Evolutionary conservation across 1,140 invertebrate species (phyloP).

Genomic region (Geopemphigus sp.): DNA sequence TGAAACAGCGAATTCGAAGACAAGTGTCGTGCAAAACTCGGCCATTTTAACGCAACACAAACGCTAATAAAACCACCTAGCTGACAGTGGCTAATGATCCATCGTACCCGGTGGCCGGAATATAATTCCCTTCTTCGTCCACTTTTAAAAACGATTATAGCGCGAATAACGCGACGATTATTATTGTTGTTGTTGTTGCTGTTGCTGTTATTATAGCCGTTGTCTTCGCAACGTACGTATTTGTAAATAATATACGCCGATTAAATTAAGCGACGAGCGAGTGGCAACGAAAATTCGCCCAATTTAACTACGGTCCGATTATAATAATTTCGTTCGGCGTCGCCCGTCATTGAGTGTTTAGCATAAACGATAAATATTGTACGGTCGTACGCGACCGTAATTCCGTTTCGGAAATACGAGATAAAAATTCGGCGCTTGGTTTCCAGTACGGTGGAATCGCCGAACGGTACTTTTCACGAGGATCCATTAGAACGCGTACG

Average conservation of each 20-base stretch:
- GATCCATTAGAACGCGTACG: too few species aligned
- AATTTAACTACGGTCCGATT: neutral
- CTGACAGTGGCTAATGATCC: constrained; percentile 2
- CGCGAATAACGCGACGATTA: neutral
- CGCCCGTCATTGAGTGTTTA: neutral
- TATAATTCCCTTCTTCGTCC: neutral
- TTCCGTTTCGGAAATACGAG: neutral
- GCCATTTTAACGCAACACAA: neutral
- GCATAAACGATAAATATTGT: neutral
- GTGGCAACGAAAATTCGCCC: neutral
- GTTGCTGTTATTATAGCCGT: too few species aligned
- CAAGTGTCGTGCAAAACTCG: neutral
- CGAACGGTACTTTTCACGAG: neutral
- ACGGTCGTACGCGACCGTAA: neutral
- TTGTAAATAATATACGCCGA: too few species aligned
- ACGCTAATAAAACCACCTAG: constrained; percentile 1
- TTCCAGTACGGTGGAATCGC: neutral
- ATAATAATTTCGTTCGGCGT: neutral
- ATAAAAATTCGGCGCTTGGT: neutral
- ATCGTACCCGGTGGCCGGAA: neutral
- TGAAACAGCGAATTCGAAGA: neutral
- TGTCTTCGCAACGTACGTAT: too few species aligned
- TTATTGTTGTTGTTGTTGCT: too few species aligned
- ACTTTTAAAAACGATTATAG: neutral
- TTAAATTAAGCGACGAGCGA: neutral